Evolutionary conservation across 2,888 invertebrate species (phyloP), one percentile per base, ranked within the genome.

Genomic region (Xestobium rufovillosum): DNA sequence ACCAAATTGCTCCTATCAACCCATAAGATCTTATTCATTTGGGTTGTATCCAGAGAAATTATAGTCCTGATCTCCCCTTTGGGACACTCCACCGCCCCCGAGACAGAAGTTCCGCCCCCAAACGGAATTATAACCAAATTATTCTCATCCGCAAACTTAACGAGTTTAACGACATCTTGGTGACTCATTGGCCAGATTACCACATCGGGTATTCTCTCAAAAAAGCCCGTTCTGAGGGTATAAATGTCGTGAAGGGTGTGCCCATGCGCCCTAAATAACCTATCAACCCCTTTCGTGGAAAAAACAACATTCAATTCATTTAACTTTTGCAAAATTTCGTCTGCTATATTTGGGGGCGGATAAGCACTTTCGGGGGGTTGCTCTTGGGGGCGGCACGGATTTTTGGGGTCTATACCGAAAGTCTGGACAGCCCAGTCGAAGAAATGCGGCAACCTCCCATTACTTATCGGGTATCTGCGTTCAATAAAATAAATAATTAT

Each of bases 11-110:
- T 77, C 42, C 74, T 76, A 61, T 98, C 95, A 31, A 98, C 69
- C 94, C 95, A 96, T 16, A 97, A 63, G 59, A 98, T 83, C 46
- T 81, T 76, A 69, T 94, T 95, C 94, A 98, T 94, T 59, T 91
- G 88, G 14, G 91, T 87, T 28, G 92, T 96, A 62, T 98, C 97
- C 43, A 98, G 60, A 0, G 84, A 85, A 17, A 94, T 73, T 43
- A 98, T 94, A 49, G 86, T 83, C 32, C 87, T 70, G 14, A 67
- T 68, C 63, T 91, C 92, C 14, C 76, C 62, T 9, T 69, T 67
- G 0, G 95, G 95, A 60, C 95, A 95, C 31, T 83, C 78, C 6
- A 91, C 72, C 0, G 89, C 83, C 1, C 88, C 86, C 0, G 92
- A 88, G 0, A 95, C 95, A 26, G 88, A 90, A 0, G 95, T 95